Conservation (phyloP, 2,888 invertebrate genomes). For the Ashinkailepas kermadecensis region DNA sequence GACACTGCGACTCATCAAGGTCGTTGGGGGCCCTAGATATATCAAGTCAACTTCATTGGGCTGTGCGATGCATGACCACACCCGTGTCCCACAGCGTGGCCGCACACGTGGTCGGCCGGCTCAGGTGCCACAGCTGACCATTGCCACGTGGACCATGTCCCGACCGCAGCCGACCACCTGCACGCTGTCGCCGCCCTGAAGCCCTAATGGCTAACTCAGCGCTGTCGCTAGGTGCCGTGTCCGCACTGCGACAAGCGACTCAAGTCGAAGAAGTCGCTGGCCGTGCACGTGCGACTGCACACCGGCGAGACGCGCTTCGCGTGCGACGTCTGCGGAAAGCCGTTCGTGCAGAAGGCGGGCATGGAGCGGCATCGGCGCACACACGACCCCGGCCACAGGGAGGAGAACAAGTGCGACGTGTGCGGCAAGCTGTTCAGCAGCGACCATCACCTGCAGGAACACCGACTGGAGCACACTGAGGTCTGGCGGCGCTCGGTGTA, state of each 20-base stretch:
- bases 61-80: too few relatives aligned
- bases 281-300: not conserved
- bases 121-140: too few relatives aligned
- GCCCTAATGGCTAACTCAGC: too few relatives aligned
- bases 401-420: not conserved
- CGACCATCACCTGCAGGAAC: not conserved
- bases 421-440: not conserved
- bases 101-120: too few relatives aligned
- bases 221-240: not conserved
- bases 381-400: not conserved
- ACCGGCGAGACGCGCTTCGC: not conserved
- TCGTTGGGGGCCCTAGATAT: too few relatives aligned
- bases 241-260: not conserved
- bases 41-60: too few relatives aligned
- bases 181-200: too few relatives aligned
- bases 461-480: not conserved
- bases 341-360: slow-evolving; percentile 8
- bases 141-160: too few relatives aligned
- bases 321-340: not conserved
- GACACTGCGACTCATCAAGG: too few relatives aligned
- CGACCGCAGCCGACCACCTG: too few relatives aligned
- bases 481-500: not conserved
- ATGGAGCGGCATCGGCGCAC: not conserved
- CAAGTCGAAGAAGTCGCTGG: not conserved
- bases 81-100: too few relatives aligned